These are phyloP conservation scores for Vidua chalybeata DNA, from an alignment of 2,113 vertebrate genomes.

Conservation along the genomic window DNA sequence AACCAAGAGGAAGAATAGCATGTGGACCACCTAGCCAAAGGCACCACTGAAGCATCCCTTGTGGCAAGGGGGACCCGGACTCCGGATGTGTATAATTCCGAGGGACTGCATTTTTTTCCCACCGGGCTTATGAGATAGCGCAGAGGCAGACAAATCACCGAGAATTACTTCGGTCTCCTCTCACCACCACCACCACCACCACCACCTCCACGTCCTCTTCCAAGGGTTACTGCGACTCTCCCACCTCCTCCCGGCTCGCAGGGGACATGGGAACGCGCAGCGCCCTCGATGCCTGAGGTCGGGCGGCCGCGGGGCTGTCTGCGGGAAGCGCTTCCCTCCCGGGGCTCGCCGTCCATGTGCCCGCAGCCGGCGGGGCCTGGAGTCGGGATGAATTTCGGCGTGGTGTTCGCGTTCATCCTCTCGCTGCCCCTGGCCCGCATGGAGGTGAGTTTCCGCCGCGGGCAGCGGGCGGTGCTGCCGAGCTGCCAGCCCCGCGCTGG, in stretches of 20 bases:
- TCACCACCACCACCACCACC: not conserved
- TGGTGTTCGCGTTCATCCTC: slow-evolving; percentile 67
- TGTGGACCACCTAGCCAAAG: slow-evolving; percentile 31
- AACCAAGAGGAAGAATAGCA: not conserved
- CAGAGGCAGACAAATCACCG: not conserved
- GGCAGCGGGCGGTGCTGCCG: slow-evolving; percentile 48
- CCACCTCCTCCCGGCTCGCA: not conserved
- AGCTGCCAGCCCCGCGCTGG: not conserved
- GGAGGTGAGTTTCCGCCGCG: slow-evolving; percentile 64
- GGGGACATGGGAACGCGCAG: slow-evolving; percentile 15
- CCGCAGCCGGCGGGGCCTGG: slow-evolving; percentile 57
- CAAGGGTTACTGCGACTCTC: not conserved
- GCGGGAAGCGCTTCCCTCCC: slow-evolving; percentile 28
- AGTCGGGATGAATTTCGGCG: slow-evolving; percentile 73
- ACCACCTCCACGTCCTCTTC: not conserved
- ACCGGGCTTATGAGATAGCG: slow-evolving; percentile 10
- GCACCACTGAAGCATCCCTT: slow-evolving; percentile 6
- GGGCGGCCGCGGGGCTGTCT: slow-evolving; percentile 10
- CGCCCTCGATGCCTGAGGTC: slow-evolving; percentile 41
- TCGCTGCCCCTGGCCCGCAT: slow-evolving; percentile 66
- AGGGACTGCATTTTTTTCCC: not conserved
- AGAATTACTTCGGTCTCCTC: not conserved
- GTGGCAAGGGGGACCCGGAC: not conserved
- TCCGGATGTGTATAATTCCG: slow-evolving; percentile 8
- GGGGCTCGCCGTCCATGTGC: slow-evolving; percentile 61